Percentiles rank a stretch among this genome's conserved stretches.
Conservation (phyloP, 2,888 invertebrate species). For the Keiferia lycopersicella region DNA sequence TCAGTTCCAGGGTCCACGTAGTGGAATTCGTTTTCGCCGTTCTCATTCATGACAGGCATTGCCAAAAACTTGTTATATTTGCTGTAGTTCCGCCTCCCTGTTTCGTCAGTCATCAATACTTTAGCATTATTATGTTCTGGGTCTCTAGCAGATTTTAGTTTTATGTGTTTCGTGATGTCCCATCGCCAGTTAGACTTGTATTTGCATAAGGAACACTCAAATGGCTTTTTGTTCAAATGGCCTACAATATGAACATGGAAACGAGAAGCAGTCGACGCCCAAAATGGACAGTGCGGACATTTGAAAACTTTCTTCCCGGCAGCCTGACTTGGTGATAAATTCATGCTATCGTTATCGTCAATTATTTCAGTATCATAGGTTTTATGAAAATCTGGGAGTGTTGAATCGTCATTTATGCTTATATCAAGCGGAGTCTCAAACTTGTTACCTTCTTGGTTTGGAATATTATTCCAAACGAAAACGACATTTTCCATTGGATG, state of each 20-base stretch:
- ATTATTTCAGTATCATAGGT: conserved; percentile 63
- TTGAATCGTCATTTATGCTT: conserved; percentile 72
- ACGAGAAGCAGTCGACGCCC: conserved; percentile 95
- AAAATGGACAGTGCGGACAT: conserved; percentile 95
- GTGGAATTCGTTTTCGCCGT: conserved; percentile 75
- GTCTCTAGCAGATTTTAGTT: conserved; percentile 92
- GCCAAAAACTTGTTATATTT: conserved; percentile 94
- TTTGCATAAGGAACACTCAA: conserved; percentile 96
- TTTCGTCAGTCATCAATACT: conserved; percentile 95
- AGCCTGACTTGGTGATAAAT: conserved; percentile 83
- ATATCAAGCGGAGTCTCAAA: conserved; percentile 70
- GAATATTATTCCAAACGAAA: conserved; percentile 89
- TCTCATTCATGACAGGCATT: conserved; percentile 83
- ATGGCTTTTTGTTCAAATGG: conserved; percentile 95
- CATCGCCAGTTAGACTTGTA: conserved; percentile 98
- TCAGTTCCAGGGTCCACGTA: conserved; percentile 72
- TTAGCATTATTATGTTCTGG: conserved; percentile 90
- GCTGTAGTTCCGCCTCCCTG: conserved; percentile 93
- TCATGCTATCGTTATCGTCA: conserved; percentile 80
- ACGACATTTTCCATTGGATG: conserved; percentile 91
- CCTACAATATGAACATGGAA: conserved; percentile 97
- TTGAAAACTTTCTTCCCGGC: conserved; percentile 91
- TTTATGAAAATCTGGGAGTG: conserved; percentile 58
- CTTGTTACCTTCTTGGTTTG: conserved; percentile 63
- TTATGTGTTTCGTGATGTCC: conserved; percentile 98